Evolutionary conservation across 2,888 invertebrate species (phyloP).

Genomic region (Drosophila multiciliata): DNA sequence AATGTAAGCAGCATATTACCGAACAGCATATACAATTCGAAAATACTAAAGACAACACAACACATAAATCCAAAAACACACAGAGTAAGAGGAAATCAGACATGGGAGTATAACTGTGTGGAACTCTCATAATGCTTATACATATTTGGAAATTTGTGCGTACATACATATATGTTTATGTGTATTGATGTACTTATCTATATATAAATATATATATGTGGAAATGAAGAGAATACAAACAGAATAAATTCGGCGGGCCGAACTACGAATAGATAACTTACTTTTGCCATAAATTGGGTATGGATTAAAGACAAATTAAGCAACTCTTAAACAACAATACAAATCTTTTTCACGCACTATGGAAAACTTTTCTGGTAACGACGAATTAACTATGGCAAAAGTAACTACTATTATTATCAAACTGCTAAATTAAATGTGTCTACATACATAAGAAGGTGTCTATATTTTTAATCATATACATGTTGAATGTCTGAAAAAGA

Average conservation of each 20-base stretch:
- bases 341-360: background rate
- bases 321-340: background rate
- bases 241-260: conserved; percentile 28
- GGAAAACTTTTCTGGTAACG: background rate
- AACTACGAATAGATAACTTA: conserved; percentile 6
- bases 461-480: conserved; percentile 52
- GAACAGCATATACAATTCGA: background rate
- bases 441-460: conserved; percentile 46
- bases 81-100: background rate
- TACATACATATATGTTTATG: conserved; percentile 7
- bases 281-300: conserved; percentile 4
- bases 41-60: background rate
- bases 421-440: conserved; percentile 32
- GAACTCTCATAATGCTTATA: conserved; percentile 7
- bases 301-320: background rate
- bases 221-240: conserved; percentile 7
- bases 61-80: background rate
- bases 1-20: conserved; percentile 46
- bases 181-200: conserved; percentile 3
- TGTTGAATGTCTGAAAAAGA: conserved; percentile 20
- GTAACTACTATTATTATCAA: conserved; percentile 11
- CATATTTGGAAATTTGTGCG: conserved; percentile 3
- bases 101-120: background rate
- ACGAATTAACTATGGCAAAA: conserved; percentile 18
- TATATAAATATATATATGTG: conserved; percentile 6